Conservation (phyloP, 2,888 invertebrate genomes). For the Cyaniris semiargus region DNA sequence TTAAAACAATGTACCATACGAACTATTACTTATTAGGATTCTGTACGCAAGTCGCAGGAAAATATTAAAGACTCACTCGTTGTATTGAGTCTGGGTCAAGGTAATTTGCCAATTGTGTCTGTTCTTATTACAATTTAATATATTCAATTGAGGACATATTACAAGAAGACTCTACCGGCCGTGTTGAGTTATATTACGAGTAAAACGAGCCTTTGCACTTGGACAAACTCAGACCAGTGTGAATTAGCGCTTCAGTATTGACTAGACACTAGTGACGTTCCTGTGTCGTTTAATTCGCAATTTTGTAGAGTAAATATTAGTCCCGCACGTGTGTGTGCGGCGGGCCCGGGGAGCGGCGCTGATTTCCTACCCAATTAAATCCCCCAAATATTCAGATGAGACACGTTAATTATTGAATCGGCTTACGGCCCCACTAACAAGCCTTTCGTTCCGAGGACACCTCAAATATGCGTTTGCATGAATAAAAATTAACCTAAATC, state of each 20-base stretch:
- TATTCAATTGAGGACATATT: background rate
- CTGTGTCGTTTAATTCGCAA: background rate
- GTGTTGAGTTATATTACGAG: background rate
- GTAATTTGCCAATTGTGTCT: background rate
- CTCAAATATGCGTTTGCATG: background rate
- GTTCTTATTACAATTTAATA: background rate
- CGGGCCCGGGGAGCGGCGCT: background rate
- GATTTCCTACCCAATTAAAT: background rate
- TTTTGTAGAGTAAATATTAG: slow-evolving; percentile 3
- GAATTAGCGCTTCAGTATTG: slow-evolving; percentile 4
- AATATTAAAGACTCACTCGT: background rate
- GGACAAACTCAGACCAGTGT: background rate
- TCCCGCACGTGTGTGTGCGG: background rate
- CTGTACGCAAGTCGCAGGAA: background rate
- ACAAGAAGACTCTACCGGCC: background rate
- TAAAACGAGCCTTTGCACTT: background rate
- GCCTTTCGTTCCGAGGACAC: background rate
- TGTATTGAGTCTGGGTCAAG: background rate
- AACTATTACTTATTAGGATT: background rate
- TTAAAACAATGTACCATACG: background rate
- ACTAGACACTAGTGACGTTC: background rate
- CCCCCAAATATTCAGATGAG: slow-evolving; percentile 13
- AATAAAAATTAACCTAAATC: background rate
- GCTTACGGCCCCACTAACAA: background rate
- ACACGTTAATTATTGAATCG: slow-evolving; percentile 9